These are phyloP conservation scores for Steatornis caripensis DNA, from an alignment of 2,113 vertebrate species.

Conservation along the genomic window DNA sequence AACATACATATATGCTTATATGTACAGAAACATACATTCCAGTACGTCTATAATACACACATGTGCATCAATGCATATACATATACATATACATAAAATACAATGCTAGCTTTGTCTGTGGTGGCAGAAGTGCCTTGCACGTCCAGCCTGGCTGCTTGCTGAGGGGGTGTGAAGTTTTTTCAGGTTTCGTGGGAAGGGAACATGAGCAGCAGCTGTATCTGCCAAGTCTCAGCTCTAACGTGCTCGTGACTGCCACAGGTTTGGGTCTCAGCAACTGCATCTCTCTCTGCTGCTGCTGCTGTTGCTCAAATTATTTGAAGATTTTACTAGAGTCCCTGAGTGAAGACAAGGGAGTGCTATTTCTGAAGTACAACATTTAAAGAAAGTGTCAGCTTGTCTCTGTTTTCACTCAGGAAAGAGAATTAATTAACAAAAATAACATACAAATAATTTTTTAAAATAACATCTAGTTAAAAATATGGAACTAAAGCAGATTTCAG, in stretches of 20 bases:
- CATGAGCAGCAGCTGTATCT: not conserved
- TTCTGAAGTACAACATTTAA: not conserved
- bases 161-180: not conserved
- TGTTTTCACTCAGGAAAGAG: not conserved
- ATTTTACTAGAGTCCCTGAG: not conserved
- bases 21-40: not conserved
- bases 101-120: not conserved
- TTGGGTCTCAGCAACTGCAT: not conserved
- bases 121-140: not conserved
- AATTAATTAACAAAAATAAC: not conserved
- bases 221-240: not conserved
- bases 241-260: not conserved
- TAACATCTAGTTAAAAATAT: not conserved
- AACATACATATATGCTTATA: not conserved
- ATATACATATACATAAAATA: not conserved
- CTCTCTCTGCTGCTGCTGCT: not conserved
- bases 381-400: not conserved
- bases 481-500: not conserved
- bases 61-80: too few relatives aligned
- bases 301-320: not conserved
- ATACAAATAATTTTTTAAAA: rapidly evolving
- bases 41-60: not conserved
- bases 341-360: not conserved
- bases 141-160: not conserved
- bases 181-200: not conserved